Percentiles rank a stretch among this genome's conserved stretches.
Evolutionary conservation across 30 jellyfish, hydroid and myxozoan genomes (phyloP).

Genomic region (Catostylus mosaicus): DNA sequence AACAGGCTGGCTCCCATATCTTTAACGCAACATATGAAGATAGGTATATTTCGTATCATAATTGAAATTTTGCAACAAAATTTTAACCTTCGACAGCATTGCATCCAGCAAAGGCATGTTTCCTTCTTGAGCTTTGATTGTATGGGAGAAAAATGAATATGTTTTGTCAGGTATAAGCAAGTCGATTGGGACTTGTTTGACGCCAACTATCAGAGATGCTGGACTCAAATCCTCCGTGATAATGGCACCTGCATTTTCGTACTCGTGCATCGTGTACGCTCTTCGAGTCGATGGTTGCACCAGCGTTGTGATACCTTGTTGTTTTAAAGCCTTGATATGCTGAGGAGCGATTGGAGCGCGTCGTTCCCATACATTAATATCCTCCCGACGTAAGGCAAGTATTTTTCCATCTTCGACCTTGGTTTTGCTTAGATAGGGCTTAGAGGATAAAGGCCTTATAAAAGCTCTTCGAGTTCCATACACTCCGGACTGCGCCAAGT

Average conservation of each 20-base stretch:
- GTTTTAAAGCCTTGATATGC: constrained; percentile 69
- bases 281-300: constrained; percentile 98
- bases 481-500: constrained; percentile 1
- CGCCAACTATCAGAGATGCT: constrained; percentile 93
- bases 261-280: constrained; percentile 96
- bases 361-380: constrained; percentile 95
- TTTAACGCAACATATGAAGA: background rate
- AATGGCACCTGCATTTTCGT: constrained; percentile 94
- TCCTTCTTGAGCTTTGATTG: constrained; percentile 96
- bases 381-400: constrained; percentile 87
- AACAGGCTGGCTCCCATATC: too few species aligned
- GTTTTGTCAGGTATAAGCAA: constrained; percentile 80
- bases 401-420: constrained; percentile 63
- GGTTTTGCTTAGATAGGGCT: constrained; percentile 51
- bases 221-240: constrained; percentile 88
- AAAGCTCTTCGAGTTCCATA: constrained; percentile 20
- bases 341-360: constrained; percentile 95
- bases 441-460: constrained; percentile 26
- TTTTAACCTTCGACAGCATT: constrained; percentile 87
- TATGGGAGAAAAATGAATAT: constrained; percentile 92
- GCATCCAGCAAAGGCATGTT: constrained; percentile 96
- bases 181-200: constrained; percentile 94
- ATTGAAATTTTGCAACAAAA: background rate
- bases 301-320: constrained; percentile 75
- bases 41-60: too few species aligned